phyloP scores from a whole-genome alignment of 2,113 vertebrate species.

The Laterallus jamaicensis region DNA sequence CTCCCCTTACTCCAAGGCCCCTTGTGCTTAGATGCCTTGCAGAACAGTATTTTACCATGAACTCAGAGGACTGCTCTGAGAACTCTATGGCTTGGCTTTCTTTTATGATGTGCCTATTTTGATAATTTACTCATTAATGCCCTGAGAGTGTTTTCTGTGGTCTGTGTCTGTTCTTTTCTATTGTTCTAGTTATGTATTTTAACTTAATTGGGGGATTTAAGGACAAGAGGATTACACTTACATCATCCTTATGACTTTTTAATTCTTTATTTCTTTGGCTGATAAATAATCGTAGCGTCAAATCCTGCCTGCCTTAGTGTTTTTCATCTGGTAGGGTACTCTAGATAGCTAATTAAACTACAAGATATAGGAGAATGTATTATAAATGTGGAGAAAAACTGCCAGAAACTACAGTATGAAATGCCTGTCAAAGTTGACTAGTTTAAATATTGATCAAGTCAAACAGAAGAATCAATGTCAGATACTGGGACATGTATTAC shows the following conservation, averaged over 20 bases:
- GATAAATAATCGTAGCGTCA: not conserved
- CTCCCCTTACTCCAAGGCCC: not conserved
- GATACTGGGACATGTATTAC: not conserved
- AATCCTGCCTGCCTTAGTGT: not conserved
- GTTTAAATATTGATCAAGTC: constrained; percentile 7
- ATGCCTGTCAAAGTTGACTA: not conserved
- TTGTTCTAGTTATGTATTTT: not conserved
- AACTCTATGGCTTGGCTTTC: not conserved
- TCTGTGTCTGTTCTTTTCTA: not conserved
- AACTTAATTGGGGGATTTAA: no score
- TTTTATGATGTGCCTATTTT: not conserved
- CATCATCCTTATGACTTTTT: not conserved
- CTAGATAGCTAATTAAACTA: not conserved
- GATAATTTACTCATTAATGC: not conserved
- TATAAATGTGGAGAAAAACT: not conserved
- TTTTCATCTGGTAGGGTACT: not conserved
- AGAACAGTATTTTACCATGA: not conserved
- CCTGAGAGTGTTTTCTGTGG: not conserved
- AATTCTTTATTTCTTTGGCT: not conserved
- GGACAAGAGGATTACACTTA: no score
- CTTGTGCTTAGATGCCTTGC: not conserved
- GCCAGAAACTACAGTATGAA: not conserved
- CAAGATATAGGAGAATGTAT: not conserved
- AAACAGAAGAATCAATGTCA: not conserved
- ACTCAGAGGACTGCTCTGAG: not conserved